A percentile compares a stretch with the other conserved stretches of the same genome.
These are phyloP conservation scores for Drosophila niveifrons DNA, from an alignment of 2,888 invertebrate species.

Conservation along the genomic window DNA sequence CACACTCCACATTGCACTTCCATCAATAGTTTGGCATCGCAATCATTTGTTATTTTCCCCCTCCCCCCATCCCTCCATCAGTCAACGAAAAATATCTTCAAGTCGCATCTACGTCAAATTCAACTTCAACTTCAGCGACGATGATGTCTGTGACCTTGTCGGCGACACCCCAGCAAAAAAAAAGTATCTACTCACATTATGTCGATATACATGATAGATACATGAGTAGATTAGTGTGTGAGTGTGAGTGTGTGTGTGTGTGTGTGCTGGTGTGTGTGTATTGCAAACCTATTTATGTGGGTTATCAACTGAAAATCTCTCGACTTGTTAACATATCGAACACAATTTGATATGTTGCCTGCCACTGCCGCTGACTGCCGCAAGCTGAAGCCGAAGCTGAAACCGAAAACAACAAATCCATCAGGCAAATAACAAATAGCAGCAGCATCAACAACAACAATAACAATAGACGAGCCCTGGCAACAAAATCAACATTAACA, in stretches of 20 bases:
- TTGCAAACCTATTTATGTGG: slow-evolving; percentile 38
- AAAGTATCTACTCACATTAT: slow-evolving; percentile 13
- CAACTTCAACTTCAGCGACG: not conserved
- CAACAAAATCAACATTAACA: slow-evolving; percentile 27
- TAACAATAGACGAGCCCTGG: slow-evolving; percentile 5
- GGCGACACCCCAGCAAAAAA: slow-evolving; percentile 11
- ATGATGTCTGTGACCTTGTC: slow-evolving; percentile 19
- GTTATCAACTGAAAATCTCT: slow-evolving; percentile 43
- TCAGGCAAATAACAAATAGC: slow-evolving; percentile 29
- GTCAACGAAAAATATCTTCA: slow-evolving; percentile 10
- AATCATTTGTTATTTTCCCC: slow-evolving; percentile 5
- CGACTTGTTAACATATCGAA: slow-evolving; percentile 71
- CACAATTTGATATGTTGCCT: slow-evolving; percentile 60
- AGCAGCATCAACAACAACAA: slow-evolving; percentile 14
- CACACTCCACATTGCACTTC: not conserved
- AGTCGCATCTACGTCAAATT: slow-evolving; percentile 9
- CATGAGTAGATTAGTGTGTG: not conserved
- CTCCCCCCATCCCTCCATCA: no score
- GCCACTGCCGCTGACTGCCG: slow-evolving; percentile 33
- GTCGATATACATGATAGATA: not conserved
- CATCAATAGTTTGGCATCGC: slow-evolving; percentile 7
- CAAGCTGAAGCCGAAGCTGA: slow-evolving; percentile 11
- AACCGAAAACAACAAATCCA: slow-evolving; percentile 28
- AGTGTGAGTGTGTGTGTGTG: not conserved
- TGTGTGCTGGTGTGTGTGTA: not conserved